Base-by-base conservation (phyloP, 2,888 invertebrate species). In the Chelonus formosanus region DNA sequence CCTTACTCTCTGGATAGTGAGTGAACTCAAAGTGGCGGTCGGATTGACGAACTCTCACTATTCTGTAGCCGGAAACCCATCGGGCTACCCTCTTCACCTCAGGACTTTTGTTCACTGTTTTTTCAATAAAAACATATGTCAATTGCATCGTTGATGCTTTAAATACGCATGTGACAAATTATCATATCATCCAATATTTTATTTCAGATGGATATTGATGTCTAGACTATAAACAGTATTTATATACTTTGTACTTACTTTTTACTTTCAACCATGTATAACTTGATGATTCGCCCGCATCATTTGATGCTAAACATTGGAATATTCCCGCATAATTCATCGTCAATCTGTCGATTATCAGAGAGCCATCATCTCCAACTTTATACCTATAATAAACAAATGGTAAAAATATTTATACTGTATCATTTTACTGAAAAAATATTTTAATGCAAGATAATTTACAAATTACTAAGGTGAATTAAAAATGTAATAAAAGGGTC, bases 241-340 rank as follows among this genome's bases (percentile, higher is more conserved):
- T 47, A 40, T 56, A 48, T 5, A 36, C 20, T 54, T 47, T 3
- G 5, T 56, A 90, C 95, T 93, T 88, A 97, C 97, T 96, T 90
- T 96, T 96, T 36, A 97, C 96, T 86, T 92, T 92, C 52, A 97
- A 86, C 96, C 96, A 97, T 2, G 96, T 95, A 74, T 92, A 92
- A 70, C 92, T 90, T 3, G 95, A 94, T 62, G 92, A 91, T 84
- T 96, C 94, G 7, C 98, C 98, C 2, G 95, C 98, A 76, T 91
- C 91, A 82, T 97, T 98, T 63, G 87, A 87, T 0, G 95, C 96
- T 76, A 97, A 90, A 83, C 98, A 98, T 84, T 98, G 98, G 81
- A 94, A 98, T 89, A 98, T 93, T 56, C 97, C 98, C 70, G 94
- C 92, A 84, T 97, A 96, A 71, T 90, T 90, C 84, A 94, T 91